Conservation (phyloP, 2,888 invertebrate species). For the Dastarcus helophoroides region DNA sequence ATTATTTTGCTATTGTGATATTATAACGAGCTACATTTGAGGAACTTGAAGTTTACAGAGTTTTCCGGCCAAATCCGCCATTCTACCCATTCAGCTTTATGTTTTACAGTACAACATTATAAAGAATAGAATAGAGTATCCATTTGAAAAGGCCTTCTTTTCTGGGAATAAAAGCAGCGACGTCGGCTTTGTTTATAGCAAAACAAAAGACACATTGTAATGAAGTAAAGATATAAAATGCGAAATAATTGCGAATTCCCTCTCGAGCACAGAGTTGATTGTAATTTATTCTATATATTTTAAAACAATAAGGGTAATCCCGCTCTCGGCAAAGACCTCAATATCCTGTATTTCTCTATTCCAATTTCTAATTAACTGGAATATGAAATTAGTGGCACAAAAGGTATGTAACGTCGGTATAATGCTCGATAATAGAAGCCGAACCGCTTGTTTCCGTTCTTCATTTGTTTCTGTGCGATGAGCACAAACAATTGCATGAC, state of each 20-base stretch:
- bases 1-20: too few relatives aligned
- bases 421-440: constrained; percentile 31
- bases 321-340: constrained; percentile 21
- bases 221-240: constrained; percentile 13
- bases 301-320: constrained; percentile 16
- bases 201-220: constrained; percentile 12
- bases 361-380: constrained; percentile 28
- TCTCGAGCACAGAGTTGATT: too few relatives aligned
- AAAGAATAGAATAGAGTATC: too few relatives aligned
- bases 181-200: constrained; percentile 1
- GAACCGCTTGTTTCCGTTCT: constrained; percentile 33
- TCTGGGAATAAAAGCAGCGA: neutral
- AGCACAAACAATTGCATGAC: constrained; percentile 32
- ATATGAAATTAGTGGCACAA: constrained; percentile 28
- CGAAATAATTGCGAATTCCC: constrained; percentile 13
- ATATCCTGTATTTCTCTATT: constrained; percentile 25
- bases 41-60: too few relatives aligned
- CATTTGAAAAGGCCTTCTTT: too few relatives aligned
- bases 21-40: too few relatives aligned
- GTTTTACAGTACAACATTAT: too few relatives aligned
- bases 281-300: constrained; percentile 1
- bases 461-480: constrained; percentile 33
- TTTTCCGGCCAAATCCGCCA: too few relatives aligned
- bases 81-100: too few relatives aligned
- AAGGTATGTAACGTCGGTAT: constrained; percentile 24